These are phyloP conservation scores for Hippocampus guttulatus DNA, from an alignment of 2,113 vertebrate genomes.

Conservation along the genomic window DNA sequence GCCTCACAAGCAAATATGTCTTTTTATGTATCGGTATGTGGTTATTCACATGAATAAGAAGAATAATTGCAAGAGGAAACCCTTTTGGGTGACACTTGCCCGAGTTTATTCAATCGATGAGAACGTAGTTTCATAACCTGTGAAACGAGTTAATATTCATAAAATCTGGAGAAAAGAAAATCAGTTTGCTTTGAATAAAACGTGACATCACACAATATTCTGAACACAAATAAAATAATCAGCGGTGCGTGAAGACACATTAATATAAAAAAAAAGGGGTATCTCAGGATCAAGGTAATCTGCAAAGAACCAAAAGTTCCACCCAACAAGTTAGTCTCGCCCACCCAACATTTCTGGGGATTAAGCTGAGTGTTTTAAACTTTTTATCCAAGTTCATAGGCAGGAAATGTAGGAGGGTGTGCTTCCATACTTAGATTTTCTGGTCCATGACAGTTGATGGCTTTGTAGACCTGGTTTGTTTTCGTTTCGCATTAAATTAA, in stretches of 20 bases:
- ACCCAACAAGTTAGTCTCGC: neutral
- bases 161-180: neutral
- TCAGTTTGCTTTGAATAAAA: neutral
- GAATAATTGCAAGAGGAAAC: slow-evolving; percentile 26
- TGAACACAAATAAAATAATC: neutral
- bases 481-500: neutral
- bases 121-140: slow-evolving; percentile 13
- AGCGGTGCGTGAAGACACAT: neutral
- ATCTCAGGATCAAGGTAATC: neutral
- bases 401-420: neutral
- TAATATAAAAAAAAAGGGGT: neutral
- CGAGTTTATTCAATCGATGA: slow-evolving; percentile 8
- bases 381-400: neutral
- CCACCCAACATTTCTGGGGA: neutral
- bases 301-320: neutral
- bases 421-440: neutral
- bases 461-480: neutral
- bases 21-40: neutral
- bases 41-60: slow-evolving; percentile 33
- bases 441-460: neutral
- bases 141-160: neutral
- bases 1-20: slow-evolving; percentile 19
- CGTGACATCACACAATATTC: neutral
- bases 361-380: neutral
- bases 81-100: slow-evolving; percentile 9